phyloP scores from a whole-genome alignment of 1,140 invertebrate genomes.

The Neodiprion lecontei region DNA sequence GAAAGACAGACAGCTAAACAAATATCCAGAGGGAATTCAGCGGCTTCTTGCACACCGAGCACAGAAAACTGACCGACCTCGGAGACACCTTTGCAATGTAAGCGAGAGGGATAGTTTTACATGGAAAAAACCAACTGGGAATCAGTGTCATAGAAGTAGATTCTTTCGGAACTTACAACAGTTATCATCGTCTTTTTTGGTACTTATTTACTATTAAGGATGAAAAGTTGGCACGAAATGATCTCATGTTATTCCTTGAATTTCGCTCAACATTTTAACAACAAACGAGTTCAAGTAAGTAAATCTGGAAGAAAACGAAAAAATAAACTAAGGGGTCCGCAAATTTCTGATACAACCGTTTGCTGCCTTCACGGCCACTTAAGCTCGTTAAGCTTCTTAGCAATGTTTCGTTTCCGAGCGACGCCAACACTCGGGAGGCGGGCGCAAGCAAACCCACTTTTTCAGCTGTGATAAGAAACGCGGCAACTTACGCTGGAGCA shows the following conservation, averaged over 20 bases:
- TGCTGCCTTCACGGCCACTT: background rate
- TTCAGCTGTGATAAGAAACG: conserved; percentile 1
- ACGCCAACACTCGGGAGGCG: background rate
- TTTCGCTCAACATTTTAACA: too few relatives aligned
- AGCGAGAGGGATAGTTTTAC: background rate
- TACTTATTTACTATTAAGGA: too few relatives aligned
- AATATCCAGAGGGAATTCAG: background rate
- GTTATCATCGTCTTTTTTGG: background rate
- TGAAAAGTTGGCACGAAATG: too few relatives aligned
- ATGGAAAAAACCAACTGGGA: background rate
- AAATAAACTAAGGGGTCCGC: background rate
- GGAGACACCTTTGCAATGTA: background rate
- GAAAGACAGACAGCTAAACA: background rate
- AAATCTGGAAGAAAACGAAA: background rate
- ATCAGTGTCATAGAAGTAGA: background rate
- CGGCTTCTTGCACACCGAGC: background rate
- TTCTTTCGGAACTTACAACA: background rate
- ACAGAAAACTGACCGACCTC: background rate
- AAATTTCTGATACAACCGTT: background rate
- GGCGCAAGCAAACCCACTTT: conserved; percentile 1
- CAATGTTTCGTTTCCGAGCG: background rate
- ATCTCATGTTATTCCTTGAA: too few relatives aligned
- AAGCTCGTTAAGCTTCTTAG: conserved; percentile 5
- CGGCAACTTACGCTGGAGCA: background rate
- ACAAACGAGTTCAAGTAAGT: too few relatives aligned